These are phyloP conservation scores for Oncopodura yosiiana DNA, from an alignment of 1,140 invertebrate genomes.

Conservation along the genomic window DNA sequence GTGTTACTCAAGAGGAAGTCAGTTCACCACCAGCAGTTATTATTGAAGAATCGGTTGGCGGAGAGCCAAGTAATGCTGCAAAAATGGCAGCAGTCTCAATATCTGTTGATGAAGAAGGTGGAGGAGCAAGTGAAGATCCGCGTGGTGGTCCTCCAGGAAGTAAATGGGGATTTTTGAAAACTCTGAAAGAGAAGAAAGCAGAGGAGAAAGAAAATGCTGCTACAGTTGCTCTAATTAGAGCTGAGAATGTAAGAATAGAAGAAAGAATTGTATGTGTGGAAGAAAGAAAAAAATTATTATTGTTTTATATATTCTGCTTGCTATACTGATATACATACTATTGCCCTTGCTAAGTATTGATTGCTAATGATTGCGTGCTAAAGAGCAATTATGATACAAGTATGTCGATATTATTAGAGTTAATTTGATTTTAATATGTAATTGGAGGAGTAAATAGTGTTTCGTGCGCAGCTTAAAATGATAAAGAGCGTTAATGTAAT, in stretches of 20 bases:
- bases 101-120: conserved; percentile 32
- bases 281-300: no score
- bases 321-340: no score
- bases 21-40: neutral
- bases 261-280: no score
- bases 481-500: no score
- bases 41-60: neutral
- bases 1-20: neutral
- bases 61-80: neutral
- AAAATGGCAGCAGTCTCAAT: conserved; percentile 17
- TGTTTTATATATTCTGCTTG: no score
- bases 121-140: conserved; percentile 44
- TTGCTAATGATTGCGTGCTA: no score
- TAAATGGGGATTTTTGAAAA: conserved; percentile 82
- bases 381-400: no score
- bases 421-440: no score
- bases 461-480: no score
- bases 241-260: conserved; percentile 34
- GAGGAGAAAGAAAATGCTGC: conserved; percentile 55
- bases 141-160: conserved; percentile 48
- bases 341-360: no score
- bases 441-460: no score
- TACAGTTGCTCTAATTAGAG: conserved; percentile 21
- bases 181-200: conserved; percentile 75
- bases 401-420: no score